A percentile compares a stretch with the other conserved stretches of the same genome.
Evolutionary conservation across 2,888 invertebrate genomes (phyloP).

Genomic region (Napeogenes inachia): DNA sequence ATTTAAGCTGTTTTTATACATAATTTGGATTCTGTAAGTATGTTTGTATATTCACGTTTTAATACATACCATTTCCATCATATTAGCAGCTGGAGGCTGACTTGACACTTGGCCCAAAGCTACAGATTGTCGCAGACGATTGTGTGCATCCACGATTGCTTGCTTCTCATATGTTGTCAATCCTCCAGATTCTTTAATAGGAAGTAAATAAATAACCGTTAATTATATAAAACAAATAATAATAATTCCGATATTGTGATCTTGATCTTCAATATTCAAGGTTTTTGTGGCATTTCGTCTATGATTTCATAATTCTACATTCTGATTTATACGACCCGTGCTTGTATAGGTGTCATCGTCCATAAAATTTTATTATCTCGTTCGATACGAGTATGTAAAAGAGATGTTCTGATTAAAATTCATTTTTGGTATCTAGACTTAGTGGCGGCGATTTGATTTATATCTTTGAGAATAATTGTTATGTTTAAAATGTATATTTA

Average conservation of each 20-base stretch:
- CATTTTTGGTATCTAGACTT: slow-evolving; percentile 61
- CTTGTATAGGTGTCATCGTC: slow-evolving; percentile 62
- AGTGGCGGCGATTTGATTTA: slow-evolving; percentile 63
- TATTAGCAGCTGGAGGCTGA: slow-evolving; percentile 89
- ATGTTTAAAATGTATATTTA: neutral
- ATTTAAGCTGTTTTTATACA: too few species aligned
- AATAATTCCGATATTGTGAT: slow-evolving; percentile 13
- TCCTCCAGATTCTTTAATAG: slow-evolving; percentile 78
- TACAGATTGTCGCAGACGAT: slow-evolving; percentile 86
- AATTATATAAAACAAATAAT: slow-evolving; percentile 1
- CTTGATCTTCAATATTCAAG: slow-evolving; percentile 30
- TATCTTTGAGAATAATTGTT: slow-evolving; percentile 35
- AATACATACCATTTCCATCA: slow-evolving; percentile 87
- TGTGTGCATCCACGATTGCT: slow-evolving; percentile 88
- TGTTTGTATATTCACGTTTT: slow-evolving; percentile 12
- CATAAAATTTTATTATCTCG: slow-evolving; percentile 71
- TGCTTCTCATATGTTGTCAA: slow-evolving; percentile 84
- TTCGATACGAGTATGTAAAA: slow-evolving; percentile 64
- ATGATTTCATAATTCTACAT: slow-evolving; percentile 50
- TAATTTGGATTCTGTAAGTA: too few species aligned
- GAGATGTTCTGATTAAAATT: slow-evolving; percentile 47
- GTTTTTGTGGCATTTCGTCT: slow-evolving; percentile 32
- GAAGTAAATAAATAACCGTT: slow-evolving; percentile 19
- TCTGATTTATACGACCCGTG: slow-evolving; percentile 60
- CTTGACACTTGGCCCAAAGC: slow-evolving; percentile 86